Base-by-base conservation (phyloP, 2,113 vertebrate genomes). In the Bos taurus region DNA sequence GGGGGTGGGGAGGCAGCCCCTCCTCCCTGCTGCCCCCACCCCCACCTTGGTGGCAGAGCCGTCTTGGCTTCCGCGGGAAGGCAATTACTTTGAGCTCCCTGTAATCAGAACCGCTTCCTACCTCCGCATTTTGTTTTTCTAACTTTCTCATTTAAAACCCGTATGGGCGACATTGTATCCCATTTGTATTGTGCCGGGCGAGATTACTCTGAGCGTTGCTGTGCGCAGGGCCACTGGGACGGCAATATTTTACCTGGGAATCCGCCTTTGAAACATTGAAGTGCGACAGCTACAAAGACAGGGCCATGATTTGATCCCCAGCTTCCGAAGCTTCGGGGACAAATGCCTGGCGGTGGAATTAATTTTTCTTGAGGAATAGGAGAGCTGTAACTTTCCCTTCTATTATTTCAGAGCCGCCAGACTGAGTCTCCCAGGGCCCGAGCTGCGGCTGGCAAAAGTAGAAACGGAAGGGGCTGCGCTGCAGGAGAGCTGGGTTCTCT, bases 71-170 rank as follows among this genome's bases (percentile, higher is more conserved):
- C 85, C 3, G 9, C 3, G 1, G 40, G 67, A 30, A 95, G 93
- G 94, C 94, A 52, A 95, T 97, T 59, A 26, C 93, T 91, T 26
- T 48, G 28, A 46, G 92, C 80, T 90, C 92, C 81, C 17, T 23
- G 84, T 17, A 67, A 71, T 94, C 90, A 92, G 93, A 15, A 10
- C 64, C 0, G 1, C 90, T 88, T 82, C 54, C 80, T 25, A 21
- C 85, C 92, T 90, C 96, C 54, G 92, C 52, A 2, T 30, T 93
- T 90, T 84, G 97, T 90, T 93, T 90, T 80, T 80, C 86, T 86
- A 84, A 91, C 89, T 95, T 97, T 87, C 96, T 91, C 97, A 81
- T 97, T 96, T 82, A 83, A 91, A 95, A 67, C 90, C 56, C 5
- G 16, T 80, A n/a, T 6, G 57, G 88, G 62, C 4, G 0, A 84